Conservation (phyloP, 2,888 invertebrate species). For the Malachius bipustulatus region DNA sequence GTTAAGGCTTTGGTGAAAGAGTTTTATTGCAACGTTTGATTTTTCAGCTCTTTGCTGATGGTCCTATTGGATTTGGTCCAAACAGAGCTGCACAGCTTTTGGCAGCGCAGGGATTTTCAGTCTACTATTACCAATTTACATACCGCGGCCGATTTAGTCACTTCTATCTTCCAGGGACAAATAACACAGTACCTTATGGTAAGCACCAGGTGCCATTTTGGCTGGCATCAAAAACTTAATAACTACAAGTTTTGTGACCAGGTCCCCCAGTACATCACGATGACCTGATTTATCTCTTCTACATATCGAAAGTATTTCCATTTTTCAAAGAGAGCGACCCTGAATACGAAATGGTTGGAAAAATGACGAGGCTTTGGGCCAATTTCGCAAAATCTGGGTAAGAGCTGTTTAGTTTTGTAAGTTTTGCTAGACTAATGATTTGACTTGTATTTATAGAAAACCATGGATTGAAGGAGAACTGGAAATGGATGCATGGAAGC, state of each 20-base stretch:
- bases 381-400: conserved; percentile 35
- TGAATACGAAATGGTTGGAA: conserved; percentile 32
- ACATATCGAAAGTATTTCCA: conserved; percentile 24
- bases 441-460: too few species aligned
- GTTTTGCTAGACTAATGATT: too few species aligned
- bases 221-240: neutral
- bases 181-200: conserved; percentile 31
- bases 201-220: conserved; percentile 3
- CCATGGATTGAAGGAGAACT: too few species aligned
- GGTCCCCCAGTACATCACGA: conserved; percentile 36
- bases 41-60: conserved; percentile 47
- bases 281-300: conserved; percentile 40
- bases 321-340: conserved; percentile 28
- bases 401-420: conserved; percentile 6
- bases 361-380: conserved; percentile 34
- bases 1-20: too few species aligned
- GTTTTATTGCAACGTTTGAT: conserved; percentile 5
- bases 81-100: conserved; percentile 50
- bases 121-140: conserved; percentile 51
- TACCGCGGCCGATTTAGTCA: conserved; percentile 50
- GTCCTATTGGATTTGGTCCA: conserved; percentile 45
- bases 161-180: conserved; percentile 42
- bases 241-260: too few species aligned
- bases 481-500: conserved; percentile 38
- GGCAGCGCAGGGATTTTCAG: conserved; percentile 42